These are phyloP conservation scores for Anableps anableps DNA, from an alignment of 2,797 vertebrate genomes.

Conservation along the genomic window DNA sequence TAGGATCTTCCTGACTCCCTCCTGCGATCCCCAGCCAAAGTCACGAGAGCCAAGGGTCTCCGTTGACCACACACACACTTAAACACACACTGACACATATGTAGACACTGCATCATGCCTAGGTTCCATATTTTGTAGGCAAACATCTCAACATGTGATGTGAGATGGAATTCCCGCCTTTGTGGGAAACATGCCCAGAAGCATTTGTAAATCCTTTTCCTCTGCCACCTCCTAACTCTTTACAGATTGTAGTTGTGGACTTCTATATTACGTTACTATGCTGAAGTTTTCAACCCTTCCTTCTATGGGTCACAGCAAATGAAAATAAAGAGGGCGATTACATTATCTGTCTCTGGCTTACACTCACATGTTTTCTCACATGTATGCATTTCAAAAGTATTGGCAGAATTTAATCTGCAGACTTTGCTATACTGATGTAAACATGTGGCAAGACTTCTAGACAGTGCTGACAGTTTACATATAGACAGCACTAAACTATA, in stretches of 20 bases:
- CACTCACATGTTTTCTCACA: conserved; percentile 22
- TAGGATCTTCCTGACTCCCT: conserved; percentile 78
- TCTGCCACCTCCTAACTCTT: conserved; percentile 70
- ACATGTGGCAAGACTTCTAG: conserved; percentile 41
- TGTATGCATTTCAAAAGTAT: conserved; percentile 27
- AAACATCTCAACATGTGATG: conserved; percentile 83
- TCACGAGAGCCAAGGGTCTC: conserved; percentile 81
- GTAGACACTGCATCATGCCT: conserved; percentile 59
- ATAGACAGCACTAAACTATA: conserved; percentile 35
- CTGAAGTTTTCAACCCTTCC: conserved; percentile 44
- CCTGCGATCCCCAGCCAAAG: conserved; percentile 74
- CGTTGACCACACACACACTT: conserved; percentile 80
- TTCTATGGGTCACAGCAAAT: conserved; percentile 37
- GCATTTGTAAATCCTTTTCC: conserved; percentile 75
- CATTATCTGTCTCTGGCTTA: conserved; percentile 29
- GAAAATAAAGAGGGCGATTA: conserved; percentile 34
- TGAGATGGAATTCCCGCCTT: conserved; percentile 69
- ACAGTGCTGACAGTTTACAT: conserved; percentile 56
- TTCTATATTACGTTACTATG: conserved; percentile 70
- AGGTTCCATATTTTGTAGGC: conserved; percentile 78
- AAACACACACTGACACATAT: not conserved
- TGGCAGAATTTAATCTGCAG: conserved; percentile 24
- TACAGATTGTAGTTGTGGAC: conserved; percentile 74
- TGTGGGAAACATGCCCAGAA: conserved; percentile 79
- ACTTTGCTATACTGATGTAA: conserved; percentile 56